These are phyloP conservation scores for Bovichtus variegatus DNA, from an alignment of 2,797 vertebrate species.

Conservation along the genomic window DNA sequence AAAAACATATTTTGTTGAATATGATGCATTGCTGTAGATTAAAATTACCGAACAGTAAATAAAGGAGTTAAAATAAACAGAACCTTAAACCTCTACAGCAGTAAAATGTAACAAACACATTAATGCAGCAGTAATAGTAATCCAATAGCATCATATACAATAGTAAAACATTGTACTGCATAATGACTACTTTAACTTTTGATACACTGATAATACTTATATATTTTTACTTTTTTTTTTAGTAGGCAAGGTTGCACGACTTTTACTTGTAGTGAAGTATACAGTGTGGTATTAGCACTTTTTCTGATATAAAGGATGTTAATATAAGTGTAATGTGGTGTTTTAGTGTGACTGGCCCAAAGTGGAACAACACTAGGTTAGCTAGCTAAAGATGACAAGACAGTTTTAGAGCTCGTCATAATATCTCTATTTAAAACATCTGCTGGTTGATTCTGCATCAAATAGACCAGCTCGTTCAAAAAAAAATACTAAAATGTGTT, in stretches of 20 bases:
- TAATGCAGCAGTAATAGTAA: background rate
- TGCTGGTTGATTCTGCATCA: background rate
- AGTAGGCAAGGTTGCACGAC: too few species aligned
- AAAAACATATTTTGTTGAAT: background rate
- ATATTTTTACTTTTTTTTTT: too few species aligned
- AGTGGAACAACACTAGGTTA: background rate
- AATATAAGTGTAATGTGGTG: background rate
- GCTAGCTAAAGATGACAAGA: conserved; percentile 53
- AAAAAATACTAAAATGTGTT: background rate
- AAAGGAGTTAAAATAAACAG: too few species aligned
- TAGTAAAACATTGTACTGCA: background rate
- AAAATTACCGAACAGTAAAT: too few species aligned
- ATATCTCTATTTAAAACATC: background rate
- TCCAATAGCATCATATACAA: background rate
- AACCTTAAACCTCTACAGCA: too few species aligned
- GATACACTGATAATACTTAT: too few species aligned
- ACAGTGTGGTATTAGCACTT: background rate
- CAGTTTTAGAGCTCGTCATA: conserved; percentile 14
- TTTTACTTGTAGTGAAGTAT: background rate
- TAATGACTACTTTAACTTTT: too few species aligned
- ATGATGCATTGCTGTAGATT: too few species aligned
- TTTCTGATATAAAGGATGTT: background rate
- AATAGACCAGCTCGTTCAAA: background rate
- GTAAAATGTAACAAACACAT: background rate
- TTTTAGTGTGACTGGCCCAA: background rate